Evolutionary conservation across 2,888 invertebrate genomes (phyloP).

Genomic region (Noctuana brunneofusca): DNA sequence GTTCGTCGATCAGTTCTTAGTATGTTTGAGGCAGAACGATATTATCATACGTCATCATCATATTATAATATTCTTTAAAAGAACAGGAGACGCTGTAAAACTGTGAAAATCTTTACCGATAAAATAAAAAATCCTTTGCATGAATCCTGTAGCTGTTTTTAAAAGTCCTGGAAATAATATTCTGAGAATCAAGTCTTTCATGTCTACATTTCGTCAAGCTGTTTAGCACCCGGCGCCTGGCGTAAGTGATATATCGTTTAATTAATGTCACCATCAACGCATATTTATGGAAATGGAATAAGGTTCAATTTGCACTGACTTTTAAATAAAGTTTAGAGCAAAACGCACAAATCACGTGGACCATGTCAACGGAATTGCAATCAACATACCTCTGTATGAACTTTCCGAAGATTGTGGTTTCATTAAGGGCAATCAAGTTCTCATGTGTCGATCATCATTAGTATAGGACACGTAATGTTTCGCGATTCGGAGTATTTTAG

Average conservation of each 20-base stretch:
- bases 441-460: neutral
- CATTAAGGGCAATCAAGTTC: conserved; percentile 17
- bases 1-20: no score
- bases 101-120: neutral
- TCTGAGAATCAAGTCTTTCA: conserved; percentile 56
- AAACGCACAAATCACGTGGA: conserved; percentile 63
- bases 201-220: conserved; percentile 66
- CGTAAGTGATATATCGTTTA: conserved; percentile 73
- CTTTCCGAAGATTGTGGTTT: conserved; percentile 43
- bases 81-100: no score
- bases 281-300: conserved; percentile 42
- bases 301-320: conserved; percentile 44
- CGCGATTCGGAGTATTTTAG: neutral
- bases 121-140: no score
- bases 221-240: conserved; percentile 70
- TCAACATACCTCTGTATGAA: conserved; percentile 65
- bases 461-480: neutral
- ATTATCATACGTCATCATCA: no score
- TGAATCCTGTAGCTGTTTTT: neutral
- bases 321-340: conserved; percentile 47
- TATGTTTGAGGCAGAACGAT: no score
- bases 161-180: conserved; percentile 51
- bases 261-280: conserved; percentile 62
- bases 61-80: no score
- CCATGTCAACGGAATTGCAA: conserved; percentile 62